phyloP scores from a whole-genome alignment of 2,797 vertebrate genomes.

The Takifugu ocellatus region DNA sequence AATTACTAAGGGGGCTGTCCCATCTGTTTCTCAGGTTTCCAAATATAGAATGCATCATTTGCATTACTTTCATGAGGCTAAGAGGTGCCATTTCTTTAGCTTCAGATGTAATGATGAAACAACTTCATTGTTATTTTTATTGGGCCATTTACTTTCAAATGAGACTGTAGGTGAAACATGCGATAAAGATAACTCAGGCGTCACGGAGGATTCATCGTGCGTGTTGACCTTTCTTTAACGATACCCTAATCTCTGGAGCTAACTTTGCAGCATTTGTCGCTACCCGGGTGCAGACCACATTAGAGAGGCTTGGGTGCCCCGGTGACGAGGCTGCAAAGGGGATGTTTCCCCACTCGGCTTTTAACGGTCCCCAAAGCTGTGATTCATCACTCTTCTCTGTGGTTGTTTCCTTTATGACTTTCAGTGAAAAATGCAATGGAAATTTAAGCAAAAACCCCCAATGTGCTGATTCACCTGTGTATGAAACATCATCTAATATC shows the following conservation, averaged over 20 bases:
- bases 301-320: slow-evolving; percentile 37
- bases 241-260: slow-evolving; percentile 26
- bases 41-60: slow-evolving; percentile 10
- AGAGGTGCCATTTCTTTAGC: slow-evolving; percentile 12
- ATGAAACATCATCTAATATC: slow-evolving; percentile 2
- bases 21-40: slow-evolving; percentile 24
- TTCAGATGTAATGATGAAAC: background rate
- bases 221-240: slow-evolving; percentile 1
- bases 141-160: slow-evolving; percentile 22
- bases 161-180: slow-evolving; percentile 18
- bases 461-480: slow-evolving; percentile 18
- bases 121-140: slow-evolving; percentile 6
- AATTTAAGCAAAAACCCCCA: slow-evolving; percentile 57
- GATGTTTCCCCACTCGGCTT: slow-evolving; percentile 20
- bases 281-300: slow-evolving; percentile 50
- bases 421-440: slow-evolving; percentile 41
- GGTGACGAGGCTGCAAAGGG: slow-evolving; percentile 36
- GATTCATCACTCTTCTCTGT: slow-evolving; percentile 48
- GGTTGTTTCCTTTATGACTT: slow-evolving; percentile 34
- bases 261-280: slow-evolving; percentile 25
- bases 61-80: slow-evolving; percentile 1
- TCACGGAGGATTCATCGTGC: slow-evolving; percentile 17
- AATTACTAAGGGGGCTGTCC: slow-evolving; percentile 28
- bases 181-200: background rate
- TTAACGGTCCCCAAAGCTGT: slow-evolving; percentile 47